Conservation (phyloP, 37 sponge, comb jelly and placozoan species). For the Halichondria panicea region DNA sequence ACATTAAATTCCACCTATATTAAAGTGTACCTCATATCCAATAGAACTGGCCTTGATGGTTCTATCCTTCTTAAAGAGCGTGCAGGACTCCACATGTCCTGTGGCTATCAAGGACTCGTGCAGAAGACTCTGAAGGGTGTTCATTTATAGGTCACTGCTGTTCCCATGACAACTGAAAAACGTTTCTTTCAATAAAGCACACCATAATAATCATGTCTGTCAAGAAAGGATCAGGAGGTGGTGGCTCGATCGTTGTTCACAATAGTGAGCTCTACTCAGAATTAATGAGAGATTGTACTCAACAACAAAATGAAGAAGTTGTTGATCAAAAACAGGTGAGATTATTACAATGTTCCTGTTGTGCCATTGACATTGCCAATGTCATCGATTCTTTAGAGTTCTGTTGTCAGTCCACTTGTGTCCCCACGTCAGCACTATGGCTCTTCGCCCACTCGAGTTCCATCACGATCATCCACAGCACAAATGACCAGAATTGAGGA, state of each 20-base stretch:
- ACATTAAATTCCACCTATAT: not conserved
- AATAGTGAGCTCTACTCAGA: constrained; percentile 10
- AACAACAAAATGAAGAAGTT: not conserved
- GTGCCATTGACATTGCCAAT: no score
- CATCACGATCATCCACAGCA: not conserved
- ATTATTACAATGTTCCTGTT: no score
- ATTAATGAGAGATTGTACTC: not conserved
- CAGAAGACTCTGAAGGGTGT: constrained; percentile 42
- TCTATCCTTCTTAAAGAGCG: constrained; percentile 71
- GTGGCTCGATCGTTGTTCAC: constrained; percentile 21
- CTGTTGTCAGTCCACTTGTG: no score
- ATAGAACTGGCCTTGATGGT: constrained; percentile 68
- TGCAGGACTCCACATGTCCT: constrained; percentile 85
- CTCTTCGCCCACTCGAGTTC: not conserved
- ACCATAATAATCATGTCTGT: no score
- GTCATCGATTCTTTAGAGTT: no score
- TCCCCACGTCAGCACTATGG: no score
- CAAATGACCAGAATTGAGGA: constrained; percentile 21
- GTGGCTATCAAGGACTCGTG: constrained; percentile 75
- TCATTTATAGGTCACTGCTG: constrained; percentile 1
- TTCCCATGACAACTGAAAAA: constrained; percentile 2
- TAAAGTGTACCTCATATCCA: constrained; percentile 62
- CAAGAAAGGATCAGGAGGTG: not conserved
- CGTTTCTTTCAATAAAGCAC: not conserved
- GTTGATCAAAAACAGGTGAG: not conserved